Evolutionary conservation across 1,140 invertebrate genomes (phyloP), one percentile per base, ranked within the genome.

Genomic region (Brachionus sp.): DNA sequence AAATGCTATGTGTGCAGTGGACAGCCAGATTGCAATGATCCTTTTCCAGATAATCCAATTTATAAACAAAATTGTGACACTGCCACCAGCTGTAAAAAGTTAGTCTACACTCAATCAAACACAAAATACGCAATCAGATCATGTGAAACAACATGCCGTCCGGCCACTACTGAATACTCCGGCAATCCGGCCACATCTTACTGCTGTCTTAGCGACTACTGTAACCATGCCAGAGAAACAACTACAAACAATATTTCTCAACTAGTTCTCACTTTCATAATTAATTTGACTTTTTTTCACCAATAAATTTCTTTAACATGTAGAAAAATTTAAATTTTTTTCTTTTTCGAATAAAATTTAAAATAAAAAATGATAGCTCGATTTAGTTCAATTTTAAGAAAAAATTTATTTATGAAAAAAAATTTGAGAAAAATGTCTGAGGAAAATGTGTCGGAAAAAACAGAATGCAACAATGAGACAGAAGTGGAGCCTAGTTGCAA

Each of bases 321-420:
- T 66, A 66, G 25, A 66, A 66, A 66, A 66, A 33, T 66, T 66
- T 33, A 16, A 66, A 66, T 57, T 10, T 42, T 42, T 42, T 3
- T 29, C 29, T 57, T 66, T 66, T 70, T 70, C n/a, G 5, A 70
- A 70, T 70, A 70, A 70, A 70, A 37, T 37, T 37, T 37, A 7
- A 70, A 70, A 25, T 25, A 29, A 64, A 70, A 70, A 70, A 70
- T 70, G 66, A 70, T 70, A 70, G 37, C 33, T 39, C 66, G 66
- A 37, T 19, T 70, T 70, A 70, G 66, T 70, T 70, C 66, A 70
- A 70, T 70, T 70, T 70, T 70, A 23, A 70, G 35, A 70, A 37
- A 70, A 70, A 70, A 19, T 16, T 70, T 70, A 39, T 7, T 7
- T 39, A 16, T 57, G n/a, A 57, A 57, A 16, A 57, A 16, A 57